Evolutionary conservation across 2,113 vertebrate species (phyloP).

Genomic region (Meles meles): DNA sequence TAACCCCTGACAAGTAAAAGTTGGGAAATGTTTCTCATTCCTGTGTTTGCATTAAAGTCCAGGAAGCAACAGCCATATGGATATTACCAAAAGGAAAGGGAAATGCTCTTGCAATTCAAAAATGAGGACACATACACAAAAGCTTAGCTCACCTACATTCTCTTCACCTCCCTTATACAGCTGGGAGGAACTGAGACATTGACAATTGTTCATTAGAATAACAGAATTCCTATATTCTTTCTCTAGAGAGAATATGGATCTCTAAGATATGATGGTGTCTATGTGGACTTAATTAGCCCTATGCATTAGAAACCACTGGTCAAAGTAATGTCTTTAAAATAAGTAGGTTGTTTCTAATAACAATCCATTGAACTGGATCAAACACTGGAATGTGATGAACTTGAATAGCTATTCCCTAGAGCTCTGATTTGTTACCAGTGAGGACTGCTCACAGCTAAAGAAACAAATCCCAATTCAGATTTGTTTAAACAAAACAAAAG

Average conservation of each 20-base stretch:
- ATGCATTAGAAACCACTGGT: neutral
- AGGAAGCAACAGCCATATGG: neutral
- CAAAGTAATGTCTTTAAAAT: neutral
- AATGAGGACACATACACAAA: neutral
- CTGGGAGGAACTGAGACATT: neutral
- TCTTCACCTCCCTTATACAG: neutral
- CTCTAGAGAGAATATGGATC: neutral
- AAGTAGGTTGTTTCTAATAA: neutral
- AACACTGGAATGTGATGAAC: neutral
- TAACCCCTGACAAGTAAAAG: conserved; percentile 1
- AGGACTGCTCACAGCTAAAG: neutral
- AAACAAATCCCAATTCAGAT: neutral
- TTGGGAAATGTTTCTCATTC: conserved; percentile 42
- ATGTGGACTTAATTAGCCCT: neutral
- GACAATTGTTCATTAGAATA: neutral
- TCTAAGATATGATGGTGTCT: neutral
- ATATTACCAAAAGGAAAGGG: neutral
- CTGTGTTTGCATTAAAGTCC: conserved; percentile 10
- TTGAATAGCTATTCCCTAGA: neutral
- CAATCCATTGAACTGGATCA: neutral
- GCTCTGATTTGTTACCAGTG: neutral
- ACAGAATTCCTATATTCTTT: neutral
- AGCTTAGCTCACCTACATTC: neutral
- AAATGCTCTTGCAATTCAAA: conserved; percentile 8
- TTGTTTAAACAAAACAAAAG: conserved; percentile 8